A percentile compares a stretch with the other conserved stretches of the same genome.
Conservation (phyloP, 2,888 invertebrate genomes). For the Tenthredo notha region DNA sequence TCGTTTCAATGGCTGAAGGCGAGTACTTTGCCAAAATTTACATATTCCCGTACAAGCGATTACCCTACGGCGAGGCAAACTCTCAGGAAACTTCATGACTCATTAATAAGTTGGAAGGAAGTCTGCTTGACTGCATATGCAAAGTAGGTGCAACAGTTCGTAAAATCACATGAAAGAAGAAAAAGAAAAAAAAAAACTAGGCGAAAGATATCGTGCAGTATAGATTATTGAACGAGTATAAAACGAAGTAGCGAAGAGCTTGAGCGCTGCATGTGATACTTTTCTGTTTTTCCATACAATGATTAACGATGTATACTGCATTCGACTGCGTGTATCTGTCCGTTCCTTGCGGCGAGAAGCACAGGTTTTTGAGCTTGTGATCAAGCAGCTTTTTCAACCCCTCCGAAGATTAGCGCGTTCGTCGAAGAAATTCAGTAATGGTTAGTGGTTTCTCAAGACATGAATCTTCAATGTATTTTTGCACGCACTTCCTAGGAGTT, state of each 20-base stretch:
- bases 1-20: constrained; percentile 11
- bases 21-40: neutral
- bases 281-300: neutral
- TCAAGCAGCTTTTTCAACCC: neutral
- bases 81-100: neutral
- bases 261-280: constrained; percentile 29
- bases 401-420: neutral
- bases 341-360: neutral
- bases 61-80: constrained; percentile 10
- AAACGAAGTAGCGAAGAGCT: neutral
- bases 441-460: neutral
- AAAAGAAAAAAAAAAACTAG: neutral
- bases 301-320: constrained; percentile 44
- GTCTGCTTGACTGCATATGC: neutral
- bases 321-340: constrained; percentile 19
- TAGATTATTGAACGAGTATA: neutral
- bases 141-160: neutral
- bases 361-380: constrained; percentile 23
- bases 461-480: neutral
- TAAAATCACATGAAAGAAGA: neutral
- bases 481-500: neutral
- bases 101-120: constrained; percentile 1
- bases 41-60: constrained; percentile 21
- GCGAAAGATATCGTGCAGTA: neutral
- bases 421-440: neutral